phyloP scores from a whole-genome alignment of 2,888 invertebrate species.

The Platycnemis pennipes region DNA sequence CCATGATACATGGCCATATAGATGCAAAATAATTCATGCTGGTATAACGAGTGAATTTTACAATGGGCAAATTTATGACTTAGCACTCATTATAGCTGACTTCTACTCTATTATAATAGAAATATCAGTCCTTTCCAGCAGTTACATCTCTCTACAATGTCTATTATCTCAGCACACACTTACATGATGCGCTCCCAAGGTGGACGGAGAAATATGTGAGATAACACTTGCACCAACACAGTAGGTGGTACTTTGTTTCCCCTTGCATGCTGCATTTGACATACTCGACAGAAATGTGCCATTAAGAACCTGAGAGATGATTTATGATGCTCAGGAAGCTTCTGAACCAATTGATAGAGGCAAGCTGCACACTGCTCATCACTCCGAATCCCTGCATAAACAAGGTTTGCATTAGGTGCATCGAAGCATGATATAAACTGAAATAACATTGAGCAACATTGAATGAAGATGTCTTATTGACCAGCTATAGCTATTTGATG shows the following conservation, averaged over 20 bases:
- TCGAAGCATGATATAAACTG: background rate
- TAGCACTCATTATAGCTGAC: too few relatives aligned
- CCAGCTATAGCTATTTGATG: too few relatives aligned
- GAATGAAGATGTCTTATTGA: too few relatives aligned
- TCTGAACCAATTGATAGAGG: constrained; percentile 81
- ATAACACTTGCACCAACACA: constrained; percentile 86
- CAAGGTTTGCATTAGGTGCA: constrained; percentile 35
- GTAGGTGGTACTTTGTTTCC: constrained; percentile 85
- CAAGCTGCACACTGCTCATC: constrained; percentile 82
- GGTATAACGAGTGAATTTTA: too few relatives aligned
- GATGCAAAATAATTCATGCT: too few relatives aligned
- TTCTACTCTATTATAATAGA: too few relatives aligned
- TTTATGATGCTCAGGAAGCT: constrained; percentile 85
- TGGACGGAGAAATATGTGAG: constrained; percentile 87
- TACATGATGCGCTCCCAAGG: constrained; percentile 89
- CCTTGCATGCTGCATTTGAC: constrained; percentile 84
- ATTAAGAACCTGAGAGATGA: constrained; percentile 84
- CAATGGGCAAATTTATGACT: too few relatives aligned
- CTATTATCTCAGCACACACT: too few relatives aligned
- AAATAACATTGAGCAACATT: too few relatives aligned
- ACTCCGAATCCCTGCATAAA: constrained; percentile 78
- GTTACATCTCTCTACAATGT: background rate
- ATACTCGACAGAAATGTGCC: constrained; percentile 87
- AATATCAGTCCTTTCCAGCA: background rate
- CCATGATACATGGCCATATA: too few relatives aligned